Percentiles rank a stretch among this genome's conserved stretches.
Conservation (phyloP, 2,888 invertebrate species). For the Orchesellides sinensis region DNA sequence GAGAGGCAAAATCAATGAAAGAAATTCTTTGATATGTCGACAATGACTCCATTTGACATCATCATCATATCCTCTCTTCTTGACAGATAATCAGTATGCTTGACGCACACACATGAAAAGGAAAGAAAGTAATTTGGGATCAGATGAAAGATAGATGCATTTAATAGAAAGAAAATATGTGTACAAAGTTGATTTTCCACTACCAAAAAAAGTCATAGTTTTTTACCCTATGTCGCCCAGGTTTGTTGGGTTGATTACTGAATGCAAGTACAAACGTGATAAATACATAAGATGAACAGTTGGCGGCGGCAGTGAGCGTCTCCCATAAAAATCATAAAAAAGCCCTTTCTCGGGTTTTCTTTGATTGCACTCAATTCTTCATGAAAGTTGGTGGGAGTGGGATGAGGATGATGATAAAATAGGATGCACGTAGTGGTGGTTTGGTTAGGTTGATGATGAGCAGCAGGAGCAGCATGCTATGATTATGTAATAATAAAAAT, state of each 20-base stretch:
- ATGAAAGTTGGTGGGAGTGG: constrained; percentile 15
- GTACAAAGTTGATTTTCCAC: not conserved
- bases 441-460: not conserved
- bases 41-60: constrained; percentile 73
- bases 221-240: constrained; percentile 31
- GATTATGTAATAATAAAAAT: constrained; percentile 12
- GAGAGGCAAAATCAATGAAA: constrained; percentile 74
- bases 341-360: constrained; percentile 29
- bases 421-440: not conserved
- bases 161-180: not conserved
- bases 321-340: constrained; percentile 35
- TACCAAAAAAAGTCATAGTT: not conserved
- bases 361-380: constrained; percentile 55
- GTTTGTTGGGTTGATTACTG: not conserved
- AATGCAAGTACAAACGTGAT: no score
- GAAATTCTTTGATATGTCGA: constrained; percentile 75
- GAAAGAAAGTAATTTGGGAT: no score
- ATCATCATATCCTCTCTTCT: constrained; percentile 28
- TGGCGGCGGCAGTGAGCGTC: constrained; percentile 10
- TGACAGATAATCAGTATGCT: constrained; percentile 59
- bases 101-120: constrained; percentile 31
- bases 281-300: not conserved
- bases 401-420: not conserved
- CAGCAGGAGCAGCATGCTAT: no score
- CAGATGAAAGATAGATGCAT: constrained; percentile 13